Percentiles rank a stretch among this genome's conserved stretches.
Evolutionary conservation across 2,888 invertebrate genomes (phyloP).

Genomic region (Sesia bembeciformis): DNA sequence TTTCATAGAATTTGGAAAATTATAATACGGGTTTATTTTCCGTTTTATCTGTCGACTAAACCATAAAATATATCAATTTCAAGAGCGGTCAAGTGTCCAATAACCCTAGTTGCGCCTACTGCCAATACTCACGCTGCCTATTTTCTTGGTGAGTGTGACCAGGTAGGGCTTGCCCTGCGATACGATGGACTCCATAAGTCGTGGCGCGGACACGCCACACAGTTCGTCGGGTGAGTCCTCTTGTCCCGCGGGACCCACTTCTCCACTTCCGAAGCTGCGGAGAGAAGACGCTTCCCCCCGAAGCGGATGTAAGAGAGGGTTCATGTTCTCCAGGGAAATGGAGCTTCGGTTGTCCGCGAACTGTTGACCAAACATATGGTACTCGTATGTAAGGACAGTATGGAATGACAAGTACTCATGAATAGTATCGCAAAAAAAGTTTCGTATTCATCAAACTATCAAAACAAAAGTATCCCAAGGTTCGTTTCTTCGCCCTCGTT

Average conservation of each 20-base stretch:
- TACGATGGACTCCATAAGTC: conserved; percentile 62
- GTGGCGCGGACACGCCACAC: conserved; percentile 21
- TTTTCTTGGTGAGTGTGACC: conserved; percentile 55
- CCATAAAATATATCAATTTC: too few relatives aligned
- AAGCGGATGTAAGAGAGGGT: conserved; percentile 34
- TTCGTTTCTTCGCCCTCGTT: too few relatives aligned
- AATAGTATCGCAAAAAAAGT: too few relatives aligned
- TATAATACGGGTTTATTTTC: too few relatives aligned
- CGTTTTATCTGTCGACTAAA: too few relatives aligned
- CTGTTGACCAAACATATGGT: conserved; percentile 12
- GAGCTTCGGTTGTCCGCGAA: conserved; percentile 51
- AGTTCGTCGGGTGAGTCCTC: conserved; percentile 25
- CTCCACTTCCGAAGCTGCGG: conserved; percentile 16
- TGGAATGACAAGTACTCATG: background rate
- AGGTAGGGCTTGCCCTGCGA: conserved; percentile 59
- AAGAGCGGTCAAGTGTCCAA: too few relatives aligned
- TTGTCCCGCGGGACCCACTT: background rate
- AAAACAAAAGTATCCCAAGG: too few relatives aligned
- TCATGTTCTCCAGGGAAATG: conserved; percentile 43
- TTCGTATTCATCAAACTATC: too few relatives aligned
- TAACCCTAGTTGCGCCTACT: too few relatives aligned
- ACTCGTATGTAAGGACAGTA: background rate
- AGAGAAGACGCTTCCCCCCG: conserved; percentile 21
- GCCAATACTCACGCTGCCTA: conserved; percentile 43
- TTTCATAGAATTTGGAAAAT: too few relatives aligned